phyloP scores from a whole-genome alignment of 2,113 vertebrate species.

The Cyprinus carpio region DNA sequence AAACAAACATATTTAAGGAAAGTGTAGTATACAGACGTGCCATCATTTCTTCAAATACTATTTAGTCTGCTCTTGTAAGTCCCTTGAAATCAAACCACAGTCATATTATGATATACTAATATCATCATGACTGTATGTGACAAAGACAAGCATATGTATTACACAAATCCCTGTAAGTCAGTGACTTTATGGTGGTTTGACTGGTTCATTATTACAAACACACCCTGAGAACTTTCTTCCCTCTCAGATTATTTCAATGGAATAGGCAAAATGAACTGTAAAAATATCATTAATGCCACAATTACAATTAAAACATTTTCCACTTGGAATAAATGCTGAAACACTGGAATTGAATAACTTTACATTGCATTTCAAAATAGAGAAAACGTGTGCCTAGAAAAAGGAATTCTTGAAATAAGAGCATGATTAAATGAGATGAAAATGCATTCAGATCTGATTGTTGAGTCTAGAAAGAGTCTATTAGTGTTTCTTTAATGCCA shows the following conservation, averaged over 20 bases:
- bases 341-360: not conserved
- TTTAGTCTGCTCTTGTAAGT: conserved; percentile 11
- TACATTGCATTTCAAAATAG: not conserved
- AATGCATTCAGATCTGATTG: not conserved
- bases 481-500: not conserved
- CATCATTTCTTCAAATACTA: conserved; percentile 23
- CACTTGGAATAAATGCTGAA: not conserved
- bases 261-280: not conserved
- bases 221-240: conserved; percentile 36
- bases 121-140: conserved; percentile 3
- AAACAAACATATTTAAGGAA: conserved; percentile 43
- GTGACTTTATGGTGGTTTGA: conserved; percentile 13
- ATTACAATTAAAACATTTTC: not conserved
- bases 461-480: not conserved
- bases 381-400: not conserved
- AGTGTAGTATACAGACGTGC: conserved; percentile 50
- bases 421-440: not conserved
- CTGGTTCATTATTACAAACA: conserved; percentile 16
- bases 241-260: not conserved
- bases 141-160: not conserved
- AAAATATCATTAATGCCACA: conserved; percentile 1
- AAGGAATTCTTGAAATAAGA: not conserved
- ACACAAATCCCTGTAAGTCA: conserved; percentile 32
- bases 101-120: not conserved
- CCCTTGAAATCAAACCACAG: conserved; percentile 9